Evolutionary conservation across 2,888 invertebrate genomes (phyloP), one percentile per base, ranked within the genome.

Genomic region (Mythimna lalbum): DNA sequence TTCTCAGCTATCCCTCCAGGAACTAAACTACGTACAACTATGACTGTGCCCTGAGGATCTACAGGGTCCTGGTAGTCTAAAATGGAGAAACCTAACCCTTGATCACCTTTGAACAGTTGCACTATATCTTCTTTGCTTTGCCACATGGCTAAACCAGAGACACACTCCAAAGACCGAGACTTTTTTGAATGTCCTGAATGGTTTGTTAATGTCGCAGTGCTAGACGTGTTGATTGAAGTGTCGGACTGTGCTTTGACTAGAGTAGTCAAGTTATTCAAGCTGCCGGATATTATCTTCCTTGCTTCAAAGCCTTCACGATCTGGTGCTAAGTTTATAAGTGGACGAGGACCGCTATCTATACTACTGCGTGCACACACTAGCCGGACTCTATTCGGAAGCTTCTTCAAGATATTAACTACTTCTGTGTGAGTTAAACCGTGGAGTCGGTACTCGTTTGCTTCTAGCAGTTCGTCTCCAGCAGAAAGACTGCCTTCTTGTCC

Each of bases 1-100:
- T 98, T 97, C 94, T 99, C 99, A 21, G 99, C 99, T n/a, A 99
- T 98, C 49, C 99, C 99, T 71, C 99, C 99, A 47, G 99, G 99
- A 69, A 99, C 99, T 83, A 99, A 97, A 90, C 99, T 99, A 87
- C 99, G 97, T 86, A 99, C 99, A 80, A 99, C 99, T 93, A 99
- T 99, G 85, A 99, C 99, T 83, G 99, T 99, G 88, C 99, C 98
- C 88, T 98, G 98, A 69, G 99, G 97, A 96, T 99, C 99, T 90
- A 99, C 96, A 53, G 99, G 99, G 96, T 99, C 99, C 97, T 99
- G 99, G 95, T 99, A 99, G 95, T 99, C 99, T 80, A 99, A 97
- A 89, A 99, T 99, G 84, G 99, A 99, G 96, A 99, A 99, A 78
- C 99, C 99, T 76, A 99, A 97, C 64, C 99, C 99, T 88, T 98